These are phyloP conservation scores for Drosophila sechellia DNA, from an alignment of 1,140 invertebrate genomes.

Conservation along the genomic window DNA sequence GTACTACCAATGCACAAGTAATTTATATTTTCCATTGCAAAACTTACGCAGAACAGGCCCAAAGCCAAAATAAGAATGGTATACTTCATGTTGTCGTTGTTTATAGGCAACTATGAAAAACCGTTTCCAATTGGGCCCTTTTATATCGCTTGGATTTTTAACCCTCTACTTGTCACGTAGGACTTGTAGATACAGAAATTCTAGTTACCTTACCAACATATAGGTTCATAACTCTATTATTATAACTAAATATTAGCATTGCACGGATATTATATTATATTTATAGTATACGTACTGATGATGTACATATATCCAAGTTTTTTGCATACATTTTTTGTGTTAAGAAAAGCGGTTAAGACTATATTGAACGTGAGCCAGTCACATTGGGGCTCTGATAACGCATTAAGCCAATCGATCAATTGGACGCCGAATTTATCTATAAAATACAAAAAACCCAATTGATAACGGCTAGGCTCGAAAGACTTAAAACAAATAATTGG, in stretches of 20 bases:
- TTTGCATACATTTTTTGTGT: neutral
- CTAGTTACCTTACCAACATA: too few relatives aligned
- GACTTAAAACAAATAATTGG: neutral
- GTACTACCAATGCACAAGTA: neutral
- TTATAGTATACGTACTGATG: too few relatives aligned
- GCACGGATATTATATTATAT: too few relatives aligned
- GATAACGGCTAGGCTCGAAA: constrained; percentile 8
- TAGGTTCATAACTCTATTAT: too few relatives aligned
- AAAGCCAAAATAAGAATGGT: constrained; percentile 49
- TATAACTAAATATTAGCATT: too few relatives aligned
- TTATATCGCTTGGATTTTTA: constrained; percentile 15
- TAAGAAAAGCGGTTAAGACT: constrained; percentile 5
- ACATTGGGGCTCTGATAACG: constrained; percentile 20
- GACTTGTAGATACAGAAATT: too few relatives aligned
- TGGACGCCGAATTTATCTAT: constrained; percentile 18
- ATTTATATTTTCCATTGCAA: neutral
- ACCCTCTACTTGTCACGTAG: neutral
- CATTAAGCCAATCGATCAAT: constrained; percentile 27
- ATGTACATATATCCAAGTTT: neutral
- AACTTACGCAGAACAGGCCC: constrained; percentile 58
- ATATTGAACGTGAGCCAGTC: constrained; percentile 5
- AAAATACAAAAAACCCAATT: neutral
- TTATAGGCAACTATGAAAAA: constrained; percentile 15
- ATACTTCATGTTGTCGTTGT: constrained; percentile 54
- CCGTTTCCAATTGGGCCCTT: neutral